These are phyloP conservation scores for Ctenoplectra terminalis DNA, from an alignment of 1,140 invertebrate species.

Conservation along the genomic window DNA sequence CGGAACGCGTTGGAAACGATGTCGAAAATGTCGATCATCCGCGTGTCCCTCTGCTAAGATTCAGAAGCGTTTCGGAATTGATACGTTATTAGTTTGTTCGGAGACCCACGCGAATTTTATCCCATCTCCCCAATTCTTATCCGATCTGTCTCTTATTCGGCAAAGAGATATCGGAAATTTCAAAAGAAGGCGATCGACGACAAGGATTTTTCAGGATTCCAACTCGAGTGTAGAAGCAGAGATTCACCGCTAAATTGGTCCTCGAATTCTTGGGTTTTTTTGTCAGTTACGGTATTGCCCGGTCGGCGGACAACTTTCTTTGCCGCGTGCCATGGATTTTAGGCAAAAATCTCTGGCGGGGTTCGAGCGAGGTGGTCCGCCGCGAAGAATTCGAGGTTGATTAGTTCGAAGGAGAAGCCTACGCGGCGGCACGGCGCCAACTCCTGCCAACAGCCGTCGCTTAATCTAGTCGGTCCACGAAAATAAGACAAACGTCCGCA, in stretches of 20 bases:
- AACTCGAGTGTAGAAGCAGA: background rate
- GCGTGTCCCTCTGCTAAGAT: background rate
- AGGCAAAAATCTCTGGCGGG: conserved; percentile 49
- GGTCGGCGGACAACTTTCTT: conserved; percentile 64
- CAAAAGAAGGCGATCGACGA: no score
- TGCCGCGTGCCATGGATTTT: conserved; percentile 68
- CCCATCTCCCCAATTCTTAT: background rate
- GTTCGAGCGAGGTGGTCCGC: conserved; percentile 64
- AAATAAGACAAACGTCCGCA: conserved; percentile 28
- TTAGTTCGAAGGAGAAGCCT: conserved; percentile 39
- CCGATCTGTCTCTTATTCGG: no score
- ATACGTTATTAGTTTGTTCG: background rate
- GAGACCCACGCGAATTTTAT: background rate
- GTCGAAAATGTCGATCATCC: conserved; percentile 64
- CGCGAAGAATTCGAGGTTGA: conserved; percentile 54
- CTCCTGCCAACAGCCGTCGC: background rate
- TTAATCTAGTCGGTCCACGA: conserved; percentile 10
- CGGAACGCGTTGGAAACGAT: conserved; percentile 61
- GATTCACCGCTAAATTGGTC: conserved; percentile 34
- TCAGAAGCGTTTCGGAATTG: conserved; percentile 17
- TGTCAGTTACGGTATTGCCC: conserved; percentile 35
- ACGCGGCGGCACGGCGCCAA: conserved; percentile 44
- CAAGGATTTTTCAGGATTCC: background rate
- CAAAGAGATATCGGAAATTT: no score
- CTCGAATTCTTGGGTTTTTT: conserved; percentile 27